Evolutionary conservation across 2,888 invertebrate species (phyloP).

Genomic region (Heliconius ethilla): DNA sequence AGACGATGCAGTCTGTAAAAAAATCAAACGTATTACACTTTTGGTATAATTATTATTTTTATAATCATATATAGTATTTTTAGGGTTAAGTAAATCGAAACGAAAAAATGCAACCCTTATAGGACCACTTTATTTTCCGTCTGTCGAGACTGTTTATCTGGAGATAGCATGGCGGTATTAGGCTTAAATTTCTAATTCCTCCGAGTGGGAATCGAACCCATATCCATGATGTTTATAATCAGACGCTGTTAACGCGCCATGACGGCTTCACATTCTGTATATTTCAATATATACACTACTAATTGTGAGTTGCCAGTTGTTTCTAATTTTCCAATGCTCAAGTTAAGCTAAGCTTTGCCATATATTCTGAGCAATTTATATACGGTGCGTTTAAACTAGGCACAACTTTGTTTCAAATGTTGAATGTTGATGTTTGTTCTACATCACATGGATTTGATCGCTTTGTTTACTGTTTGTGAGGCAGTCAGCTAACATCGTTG

Average conservation of each 20-base stretch:
- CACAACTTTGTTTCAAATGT: neutral
- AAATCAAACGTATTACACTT: neutral
- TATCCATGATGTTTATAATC: neutral
- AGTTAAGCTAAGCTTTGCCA: constrained; percentile 40
- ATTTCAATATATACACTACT: constrained; percentile 3
- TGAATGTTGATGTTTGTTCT: neutral
- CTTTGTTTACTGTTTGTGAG: neutral
- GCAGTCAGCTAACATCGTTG: neutral
- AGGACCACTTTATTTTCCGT: too few relatives aligned
- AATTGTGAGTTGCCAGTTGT: constrained; percentile 28
- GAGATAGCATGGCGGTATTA: too few relatives aligned
- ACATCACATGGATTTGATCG: neutral
- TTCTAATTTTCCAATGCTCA: constrained; percentile 41
- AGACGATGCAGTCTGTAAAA: constrained; percentile 53
- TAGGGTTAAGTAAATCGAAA: too few relatives aligned
- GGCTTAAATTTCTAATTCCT: neutral
- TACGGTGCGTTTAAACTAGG: constrained; percentile 19
- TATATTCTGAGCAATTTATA: constrained; percentile 46
- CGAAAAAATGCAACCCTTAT: too few relatives aligned
- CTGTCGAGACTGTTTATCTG: too few relatives aligned
- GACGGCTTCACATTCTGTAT: too few relatives aligned
- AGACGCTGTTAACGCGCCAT: neutral
- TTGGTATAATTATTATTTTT: neutral
- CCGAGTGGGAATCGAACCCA: neutral
- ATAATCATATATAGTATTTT: neutral